Evolutionary conservation across 2,797 vertebrate species (phyloP), one percentile per base, ranked within the genome.

Genomic region (Manis pentadactyla): DNA sequence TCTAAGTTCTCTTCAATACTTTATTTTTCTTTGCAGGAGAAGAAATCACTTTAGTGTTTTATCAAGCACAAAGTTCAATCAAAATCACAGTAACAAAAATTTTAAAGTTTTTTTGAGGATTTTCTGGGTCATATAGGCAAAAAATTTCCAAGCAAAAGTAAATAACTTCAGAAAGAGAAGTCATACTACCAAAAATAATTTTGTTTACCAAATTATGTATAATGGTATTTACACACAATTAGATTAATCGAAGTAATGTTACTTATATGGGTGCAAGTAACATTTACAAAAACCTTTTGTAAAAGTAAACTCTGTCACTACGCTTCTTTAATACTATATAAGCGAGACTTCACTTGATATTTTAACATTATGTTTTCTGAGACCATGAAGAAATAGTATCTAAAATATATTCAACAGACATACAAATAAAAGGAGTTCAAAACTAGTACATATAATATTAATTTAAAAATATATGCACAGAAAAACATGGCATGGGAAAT

Each of bases 21-120:
- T 92, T 59, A 87, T 84, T 84, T 95, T 95, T 91, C 49, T 94
- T 91, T 88, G 19, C 1, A 92, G 61, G 25, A 42, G 15, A 96
- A 75, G 15, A 90, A 95, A 90, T 31, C 37, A 94, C 87, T 49
- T 92, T 71, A 92, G 64, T 74, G 55, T 88, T 95, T 93, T 39
- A 82, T 82, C 73, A 95, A 81, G 15, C n/a, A 69, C 83, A 94
- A 96, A 92, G 75, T 84, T 69, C 86, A 92, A 92, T 96, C 66
- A 93, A 85, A 92, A 94, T 95, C 55, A 87, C 34, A 81, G 46
- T 14, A 69, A 55, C 37, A 87, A 95, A 93, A 87, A n/a, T 85
- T 68, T 87, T 39, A 71, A 46, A 64, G 66, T 23, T 85, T 31
- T 82, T 96, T 49, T 66, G 49, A 90, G 37, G 12, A 57, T 93